phyloP scores from a whole-genome alignment of 2,113 vertebrate genomes.

The Trinectes maculatus region DNA sequence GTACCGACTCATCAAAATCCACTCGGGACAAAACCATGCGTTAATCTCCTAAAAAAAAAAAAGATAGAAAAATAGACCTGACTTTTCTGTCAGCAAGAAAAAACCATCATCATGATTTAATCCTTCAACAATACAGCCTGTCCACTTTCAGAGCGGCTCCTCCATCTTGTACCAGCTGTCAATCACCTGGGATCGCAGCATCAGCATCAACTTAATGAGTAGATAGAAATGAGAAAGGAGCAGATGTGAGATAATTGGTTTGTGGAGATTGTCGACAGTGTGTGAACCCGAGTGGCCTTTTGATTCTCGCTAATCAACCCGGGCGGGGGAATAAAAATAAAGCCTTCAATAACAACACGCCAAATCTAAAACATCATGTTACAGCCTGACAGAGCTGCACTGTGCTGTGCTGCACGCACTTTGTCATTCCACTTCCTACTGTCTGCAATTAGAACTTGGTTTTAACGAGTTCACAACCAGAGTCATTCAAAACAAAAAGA shows the following conservation, averaged over 20 bases:
- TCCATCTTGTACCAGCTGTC: slow-evolving; percentile 12
- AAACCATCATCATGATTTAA: slow-evolving; percentile 19
- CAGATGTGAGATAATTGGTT: slow-evolving; percentile 54
- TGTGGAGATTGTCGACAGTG: neutral
- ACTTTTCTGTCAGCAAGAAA: neutral
- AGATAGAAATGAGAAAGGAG: slow-evolving; percentile 33
- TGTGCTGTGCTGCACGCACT: neutral
- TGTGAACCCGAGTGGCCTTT: neutral
- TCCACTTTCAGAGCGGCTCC: slow-evolving; percentile 31
- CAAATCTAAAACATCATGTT: no score
- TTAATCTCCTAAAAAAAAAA: slow-evolving; percentile 35
- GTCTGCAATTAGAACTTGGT: slow-evolving; percentile 45
- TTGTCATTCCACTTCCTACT: neutral
- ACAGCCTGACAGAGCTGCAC: neutral
- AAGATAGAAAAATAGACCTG: no score
- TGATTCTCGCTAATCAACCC: neutral
- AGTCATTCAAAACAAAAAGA: neutral
- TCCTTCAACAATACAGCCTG: slow-evolving; percentile 39
- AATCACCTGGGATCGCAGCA: neutral
- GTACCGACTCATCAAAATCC: slow-evolving; percentile 24
- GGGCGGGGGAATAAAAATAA: no score
- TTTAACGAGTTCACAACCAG: slow-evolving; percentile 27
- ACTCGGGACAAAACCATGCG: neutral
- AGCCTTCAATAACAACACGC: no score
- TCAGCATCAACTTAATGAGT: slow-evolving; percentile 24